Base-by-base conservation (phyloP, 2,888 invertebrate species). In the Machimus rusticus region DNA sequence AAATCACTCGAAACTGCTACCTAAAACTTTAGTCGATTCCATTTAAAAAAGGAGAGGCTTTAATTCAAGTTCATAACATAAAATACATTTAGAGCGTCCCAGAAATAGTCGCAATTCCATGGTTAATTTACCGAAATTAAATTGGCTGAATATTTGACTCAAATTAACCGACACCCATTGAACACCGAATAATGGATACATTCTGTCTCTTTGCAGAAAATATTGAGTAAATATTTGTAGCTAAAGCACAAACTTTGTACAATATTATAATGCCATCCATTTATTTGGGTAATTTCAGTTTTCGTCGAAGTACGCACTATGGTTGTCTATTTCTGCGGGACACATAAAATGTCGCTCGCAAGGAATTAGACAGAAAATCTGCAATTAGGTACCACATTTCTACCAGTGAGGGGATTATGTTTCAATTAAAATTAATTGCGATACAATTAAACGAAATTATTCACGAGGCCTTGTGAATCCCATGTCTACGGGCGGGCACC, bases 351-450 rank as follows among this genome's bases (percentile, higher is more conserved):
- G 28, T 79, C 14, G 46, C 78, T 51, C 46, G 51, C n/a, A 79
- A 79, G 51, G 79, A 79, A 79, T 79, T 79, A 79, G 51, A 79
- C 51, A 51, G 79, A 79, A 79, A 79, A 79, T 79, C 79, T 79
- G 51, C 79, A 51, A 79, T 79, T 79, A 79, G 79, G 51, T 31
- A 51, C 66, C 28, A 51, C 79, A 51, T 46, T 79, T 28, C 79
- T 51, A 79, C 79, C 51, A 46, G 66, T 66, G 79, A 46, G 82
- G 39, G 66, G 82, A 82, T 82, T 82, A 82, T 82, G 82, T 82
- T 82, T 82, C 82, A 82, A 82, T 82, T 82, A 82, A 82, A 82
- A 82, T 82, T 82, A 82, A 82, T 82, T 82, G 82, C 82, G 66
- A 82, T 82, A 82, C 82, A 82, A 82, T 82, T 82, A 82, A 82